These are phyloP conservation scores for Agrotis exclamationis DNA, from an alignment of 2,888 invertebrate genomes.

Conservation along the genomic window DNA sequence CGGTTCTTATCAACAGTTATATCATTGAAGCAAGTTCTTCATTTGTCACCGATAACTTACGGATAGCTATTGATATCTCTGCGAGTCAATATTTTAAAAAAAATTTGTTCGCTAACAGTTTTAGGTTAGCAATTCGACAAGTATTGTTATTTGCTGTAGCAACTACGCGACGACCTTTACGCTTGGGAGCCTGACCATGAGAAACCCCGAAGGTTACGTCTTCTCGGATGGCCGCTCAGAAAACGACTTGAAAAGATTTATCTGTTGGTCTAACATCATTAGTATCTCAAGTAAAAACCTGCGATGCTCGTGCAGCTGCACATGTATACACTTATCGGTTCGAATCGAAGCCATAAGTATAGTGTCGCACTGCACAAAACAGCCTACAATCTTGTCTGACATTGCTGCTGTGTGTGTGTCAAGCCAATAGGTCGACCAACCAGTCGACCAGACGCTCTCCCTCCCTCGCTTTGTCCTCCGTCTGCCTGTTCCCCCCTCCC, in stretches of 20 bases:
- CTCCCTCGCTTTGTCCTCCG: constrained; percentile 86
- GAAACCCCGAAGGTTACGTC: constrained; percentile 85
- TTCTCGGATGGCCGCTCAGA: constrained; percentile 73
- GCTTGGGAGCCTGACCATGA: constrained; percentile 86
- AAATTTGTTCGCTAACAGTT: constrained; percentile 64
- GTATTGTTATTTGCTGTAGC: constrained; percentile 78
- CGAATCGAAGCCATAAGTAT: constrained; percentile 54
- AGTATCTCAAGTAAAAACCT: constrained; percentile 24
- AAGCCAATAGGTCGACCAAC: constrained; percentile 90
- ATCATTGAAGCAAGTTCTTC: constrained; percentile 71
- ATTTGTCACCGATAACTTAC: constrained; percentile 70
- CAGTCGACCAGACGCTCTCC: constrained; percentile 89
- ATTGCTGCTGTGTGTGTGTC: constrained; percentile 81
- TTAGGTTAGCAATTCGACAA: constrained; percentile 70
- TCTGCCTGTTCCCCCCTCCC: constrained; percentile 77
- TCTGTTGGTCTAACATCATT: constrained; percentile 24
- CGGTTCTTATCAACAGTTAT: constrained; percentile 66
- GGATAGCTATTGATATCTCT: constrained; percentile 65
- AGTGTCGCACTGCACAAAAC: constrained; percentile 79
- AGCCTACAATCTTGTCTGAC: constrained; percentile 83
- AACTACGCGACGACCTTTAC: constrained; percentile 84
- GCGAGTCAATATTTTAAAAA: constrained; percentile 62
- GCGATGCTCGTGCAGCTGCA: constrained; percentile 25
- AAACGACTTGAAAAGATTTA: constrained; percentile 39
- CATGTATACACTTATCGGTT: constrained; percentile 59